A percentile compares a stretch with the other conserved stretches of the same genome.
These are phyloP conservation scores for Halictus quadricinctus DNA, from an alignment of 2,888 invertebrate species.

Conservation along the genomic window DNA sequence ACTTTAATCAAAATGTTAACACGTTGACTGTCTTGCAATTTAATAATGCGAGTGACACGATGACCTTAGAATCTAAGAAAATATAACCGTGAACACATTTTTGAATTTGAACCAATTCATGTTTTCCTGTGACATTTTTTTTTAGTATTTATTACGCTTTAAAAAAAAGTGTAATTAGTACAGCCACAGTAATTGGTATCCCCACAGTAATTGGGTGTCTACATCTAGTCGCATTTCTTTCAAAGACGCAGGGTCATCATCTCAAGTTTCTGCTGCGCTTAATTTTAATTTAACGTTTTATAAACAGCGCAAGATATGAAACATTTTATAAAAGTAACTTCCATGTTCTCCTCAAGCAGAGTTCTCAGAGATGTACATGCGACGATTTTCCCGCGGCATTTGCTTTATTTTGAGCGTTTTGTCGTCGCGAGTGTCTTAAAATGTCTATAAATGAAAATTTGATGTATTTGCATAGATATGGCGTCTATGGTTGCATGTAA, in stretches of 20 bases:
- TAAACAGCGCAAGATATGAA: not conserved
- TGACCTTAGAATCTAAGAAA: too few relatives aligned
- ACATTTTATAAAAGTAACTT: not conserved
- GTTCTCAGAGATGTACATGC: not conserved
- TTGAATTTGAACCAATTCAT: too few relatives aligned
- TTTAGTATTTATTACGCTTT: too few relatives aligned
- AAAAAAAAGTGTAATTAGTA: too few relatives aligned
- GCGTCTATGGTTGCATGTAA: slow-evolving; percentile 29
- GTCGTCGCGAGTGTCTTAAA: slow-evolving; percentile 27
- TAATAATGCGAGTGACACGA: too few relatives aligned
- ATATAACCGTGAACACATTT: too few relatives aligned
- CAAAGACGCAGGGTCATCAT: not conserved
- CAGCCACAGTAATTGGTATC: too few relatives aligned
- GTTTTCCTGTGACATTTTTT: too few relatives aligned
- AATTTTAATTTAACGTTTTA: not conserved
- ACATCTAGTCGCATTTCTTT: not conserved
- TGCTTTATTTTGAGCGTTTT: slow-evolving; percentile 7
- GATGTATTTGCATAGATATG: slow-evolving; percentile 29
- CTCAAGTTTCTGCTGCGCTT: not conserved
- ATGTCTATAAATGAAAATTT: slow-evolving; percentile 40
- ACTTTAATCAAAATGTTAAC: not conserved
- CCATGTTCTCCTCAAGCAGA: not conserved
- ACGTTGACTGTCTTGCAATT: too few relatives aligned
- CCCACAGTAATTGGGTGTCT: too few relatives aligned
- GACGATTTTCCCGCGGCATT: not conserved